Base-by-base conservation (phyloP, 2,888 invertebrate species). In the Scrobipalpa atriplicella region DNA sequence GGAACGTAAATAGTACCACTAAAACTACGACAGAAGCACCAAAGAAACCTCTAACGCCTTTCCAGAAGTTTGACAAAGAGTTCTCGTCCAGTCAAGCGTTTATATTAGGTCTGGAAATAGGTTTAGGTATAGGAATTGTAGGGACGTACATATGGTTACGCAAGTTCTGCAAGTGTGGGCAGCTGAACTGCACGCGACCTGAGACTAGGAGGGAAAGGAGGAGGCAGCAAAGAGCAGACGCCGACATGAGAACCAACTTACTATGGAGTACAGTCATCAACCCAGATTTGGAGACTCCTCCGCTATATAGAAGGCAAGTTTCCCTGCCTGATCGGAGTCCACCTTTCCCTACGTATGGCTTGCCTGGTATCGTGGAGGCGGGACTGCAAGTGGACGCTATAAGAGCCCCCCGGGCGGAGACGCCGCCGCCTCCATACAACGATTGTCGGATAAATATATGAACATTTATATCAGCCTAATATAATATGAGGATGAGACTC, bases 371-470 rank as follows among this genome's bases (percentile, higher is more conserved):
- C 0, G 75, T 78, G 2, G 85, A 83, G 62, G 77, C 85, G 10
- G 76, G 78, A 2, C 66, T 84, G 36, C 85, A 83, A 21, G 83
- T 80, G 2, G 89, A 89, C 65, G 86, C 87, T 8, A 81, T 90
- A 6, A 75, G 86, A 5, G 56, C 85, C 9, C 86, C 86, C 0
- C 76, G 90, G 64, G 72, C 84, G 8, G 93, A 93, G 70, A 93
- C 93, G 0, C 93, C 93, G 0, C 93, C 93, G 0, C 93, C 93
- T 1, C 89, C 93, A 0, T 93, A 93, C 70, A 78, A 85, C 64
- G 91, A 92, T 67, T 90, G 89, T 72, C 82, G 87, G 60, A 76
- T 85, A 29, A 86, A 83, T 70, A 75, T 85, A 70, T 86, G 63
- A 62, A 18, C 2, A 18, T 29, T 7, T n/a, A 21, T 19, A 7